These are phyloP conservation scores for Drosophila baimaii DNA, from an alignment of 1,140 invertebrate genomes.

Conservation along the genomic window DNA sequence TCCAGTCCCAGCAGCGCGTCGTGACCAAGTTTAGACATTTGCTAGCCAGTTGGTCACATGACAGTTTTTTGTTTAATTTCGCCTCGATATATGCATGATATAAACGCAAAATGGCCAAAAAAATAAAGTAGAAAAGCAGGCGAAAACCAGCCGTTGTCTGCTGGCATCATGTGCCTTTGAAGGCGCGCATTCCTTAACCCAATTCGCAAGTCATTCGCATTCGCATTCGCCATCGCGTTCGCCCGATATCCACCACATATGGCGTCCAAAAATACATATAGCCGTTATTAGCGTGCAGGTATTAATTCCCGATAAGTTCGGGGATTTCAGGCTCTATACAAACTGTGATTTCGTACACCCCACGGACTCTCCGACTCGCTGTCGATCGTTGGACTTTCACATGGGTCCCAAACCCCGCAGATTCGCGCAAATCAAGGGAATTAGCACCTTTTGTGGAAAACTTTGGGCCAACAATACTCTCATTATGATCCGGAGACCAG, in stretches of 20 bases:
- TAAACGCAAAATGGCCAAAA: conserved; percentile 27
- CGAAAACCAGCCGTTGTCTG: conserved; percentile 36
- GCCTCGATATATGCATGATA: conserved; percentile 33
- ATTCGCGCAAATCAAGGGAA: conserved; percentile 47
- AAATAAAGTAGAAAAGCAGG: conserved; percentile 24
- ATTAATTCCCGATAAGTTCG: conserved; percentile 74
- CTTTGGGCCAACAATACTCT: conserved; percentile 66
- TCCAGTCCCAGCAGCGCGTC: conserved; percentile 25
- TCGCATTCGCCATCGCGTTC: conserved; percentile 12
- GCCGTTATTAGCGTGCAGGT: conserved; percentile 66
- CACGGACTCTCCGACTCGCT: conserved; percentile 1
- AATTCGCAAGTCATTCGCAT: conserved; percentile 66
- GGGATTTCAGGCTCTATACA: conserved; percentile 57
- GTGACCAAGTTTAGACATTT: conserved; percentile 75
- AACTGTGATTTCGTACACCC: conserved; percentile 50
- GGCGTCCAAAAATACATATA: conserved; percentile 47
- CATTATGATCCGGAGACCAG: conserved; percentile 20
- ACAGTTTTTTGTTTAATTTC: conserved; percentile 47
- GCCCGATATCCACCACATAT: conserved; percentile 34
- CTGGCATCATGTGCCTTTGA: conserved; percentile 65
- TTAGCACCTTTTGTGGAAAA: conserved; percentile 80
- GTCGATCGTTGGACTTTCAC: conserved; percentile 37
- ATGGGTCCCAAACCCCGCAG: conserved; percentile 21
- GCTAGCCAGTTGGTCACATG: conserved; percentile 78
- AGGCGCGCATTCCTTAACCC: conserved; percentile 64